Conservation (phyloP, 92 coral and sea anemone species). For the Epizoanthus illoricatus region DNA sequence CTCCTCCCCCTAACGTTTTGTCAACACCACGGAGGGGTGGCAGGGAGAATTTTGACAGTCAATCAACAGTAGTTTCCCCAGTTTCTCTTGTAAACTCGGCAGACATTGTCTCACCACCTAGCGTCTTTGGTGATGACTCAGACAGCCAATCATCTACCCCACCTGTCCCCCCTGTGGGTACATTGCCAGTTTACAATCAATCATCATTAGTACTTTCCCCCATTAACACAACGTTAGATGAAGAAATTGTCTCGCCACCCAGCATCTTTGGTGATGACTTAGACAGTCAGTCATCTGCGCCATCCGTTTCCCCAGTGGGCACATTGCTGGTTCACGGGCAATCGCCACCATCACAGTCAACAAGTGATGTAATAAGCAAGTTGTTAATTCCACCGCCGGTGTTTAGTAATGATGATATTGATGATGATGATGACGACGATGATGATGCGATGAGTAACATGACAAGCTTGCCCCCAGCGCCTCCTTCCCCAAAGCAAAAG, state of each 20-base stretch:
- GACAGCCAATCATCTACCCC: neutral
- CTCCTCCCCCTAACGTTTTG: conserved; percentile 66
- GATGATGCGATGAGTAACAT: conserved; percentile 13
- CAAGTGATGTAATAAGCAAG: neutral
- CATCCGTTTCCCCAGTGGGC: neutral
- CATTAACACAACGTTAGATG: neutral
- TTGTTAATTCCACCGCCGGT: conserved; percentile 1
- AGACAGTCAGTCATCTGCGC: neutral
- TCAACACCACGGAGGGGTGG: neutral
- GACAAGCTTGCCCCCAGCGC: conserved; percentile 46
- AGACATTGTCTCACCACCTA: conserved; percentile 31
- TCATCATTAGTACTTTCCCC: neutral
- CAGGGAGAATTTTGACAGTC: neutral
- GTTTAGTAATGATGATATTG: neutral
- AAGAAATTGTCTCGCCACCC: conserved; percentile 29
- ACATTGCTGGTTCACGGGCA: neutral
- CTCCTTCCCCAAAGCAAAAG: conserved; percentile 49
- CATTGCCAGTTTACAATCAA: neutral
- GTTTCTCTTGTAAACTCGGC: neutral
- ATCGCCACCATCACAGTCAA: neutral
- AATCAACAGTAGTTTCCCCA: neutral
- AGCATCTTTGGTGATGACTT: conserved; percentile 23
- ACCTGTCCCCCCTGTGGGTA: neutral
- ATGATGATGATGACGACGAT: conserved; percentile 6
- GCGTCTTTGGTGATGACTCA: conserved; percentile 19